Conservation (phyloP, 2,113 vertebrate species). For the Spheniscus mendiculus region DNA sequence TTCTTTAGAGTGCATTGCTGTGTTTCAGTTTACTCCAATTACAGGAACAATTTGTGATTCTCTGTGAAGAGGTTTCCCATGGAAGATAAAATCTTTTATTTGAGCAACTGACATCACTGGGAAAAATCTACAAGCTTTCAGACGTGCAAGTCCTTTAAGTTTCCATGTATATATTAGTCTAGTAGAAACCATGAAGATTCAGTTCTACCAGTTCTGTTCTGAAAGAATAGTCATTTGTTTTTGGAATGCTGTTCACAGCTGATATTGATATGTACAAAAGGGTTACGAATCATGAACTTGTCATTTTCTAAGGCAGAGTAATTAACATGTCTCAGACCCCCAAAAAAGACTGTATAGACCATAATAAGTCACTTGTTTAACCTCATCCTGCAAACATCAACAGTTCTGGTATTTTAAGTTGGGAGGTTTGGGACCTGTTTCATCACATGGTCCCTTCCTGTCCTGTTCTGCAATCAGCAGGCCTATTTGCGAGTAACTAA, state of each 20-base stretch:
- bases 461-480: background rate
- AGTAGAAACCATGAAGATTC: background rate
- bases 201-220: background rate
- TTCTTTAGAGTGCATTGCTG: background rate
- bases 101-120: background rate
- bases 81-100: background rate
- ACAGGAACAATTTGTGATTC: background rate
- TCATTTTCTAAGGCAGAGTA: background rate
- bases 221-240: background rate
- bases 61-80: background rate
- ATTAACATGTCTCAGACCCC: background rate
- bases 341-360: background rate
- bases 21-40: background rate
- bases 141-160: background rate
- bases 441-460: background rate
- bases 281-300: background rate
- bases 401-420: background rate
- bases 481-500: background rate
- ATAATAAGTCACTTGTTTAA: background rate
- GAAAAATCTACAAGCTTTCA: background rate
- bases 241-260: background rate
- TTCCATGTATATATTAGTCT: background rate
- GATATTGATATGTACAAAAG: background rate
- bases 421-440: background rate
- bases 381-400: background rate